Conservation (phyloP, 2,888 invertebrate genomes). For the Deroplatys truncata region DNA sequence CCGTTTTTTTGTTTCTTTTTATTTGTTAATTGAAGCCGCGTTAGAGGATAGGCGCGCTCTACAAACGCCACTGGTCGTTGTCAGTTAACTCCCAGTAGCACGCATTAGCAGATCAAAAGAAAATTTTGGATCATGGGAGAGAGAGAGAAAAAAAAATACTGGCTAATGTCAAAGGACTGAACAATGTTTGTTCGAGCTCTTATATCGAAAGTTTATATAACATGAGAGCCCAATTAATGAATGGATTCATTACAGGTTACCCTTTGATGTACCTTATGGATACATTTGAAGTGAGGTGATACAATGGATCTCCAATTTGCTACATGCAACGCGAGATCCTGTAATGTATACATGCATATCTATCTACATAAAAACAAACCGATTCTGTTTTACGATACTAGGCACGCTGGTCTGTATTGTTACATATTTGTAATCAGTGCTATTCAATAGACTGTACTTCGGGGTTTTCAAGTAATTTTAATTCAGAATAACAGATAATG, state of each 20-base stretch:
- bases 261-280: background rate
- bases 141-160: background rate
- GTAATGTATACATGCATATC: too few species aligned
- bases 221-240: background rate
- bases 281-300: background rate
- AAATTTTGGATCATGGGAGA: background rate
- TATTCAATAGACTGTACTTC: too few species aligned
- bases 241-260: background rate
- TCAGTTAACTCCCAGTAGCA: background rate
- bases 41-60: background rate
- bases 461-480: too few species aligned
- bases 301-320: background rate
- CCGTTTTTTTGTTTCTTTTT: background rate
- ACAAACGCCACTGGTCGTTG: background rate
- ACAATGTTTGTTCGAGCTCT: background rate
- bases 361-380: too few species aligned
- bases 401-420: too few species aligned
- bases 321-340: background rate
- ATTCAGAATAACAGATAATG: too few species aligned
- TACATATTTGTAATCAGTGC: too few species aligned
- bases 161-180: background rate
- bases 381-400: too few species aligned
- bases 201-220: background rate
- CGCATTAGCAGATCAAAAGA: background rate
- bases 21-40: background rate